Conservation (phyloP, 2,113 vertebrate species). For the Chloebia gouldiae region DNA sequence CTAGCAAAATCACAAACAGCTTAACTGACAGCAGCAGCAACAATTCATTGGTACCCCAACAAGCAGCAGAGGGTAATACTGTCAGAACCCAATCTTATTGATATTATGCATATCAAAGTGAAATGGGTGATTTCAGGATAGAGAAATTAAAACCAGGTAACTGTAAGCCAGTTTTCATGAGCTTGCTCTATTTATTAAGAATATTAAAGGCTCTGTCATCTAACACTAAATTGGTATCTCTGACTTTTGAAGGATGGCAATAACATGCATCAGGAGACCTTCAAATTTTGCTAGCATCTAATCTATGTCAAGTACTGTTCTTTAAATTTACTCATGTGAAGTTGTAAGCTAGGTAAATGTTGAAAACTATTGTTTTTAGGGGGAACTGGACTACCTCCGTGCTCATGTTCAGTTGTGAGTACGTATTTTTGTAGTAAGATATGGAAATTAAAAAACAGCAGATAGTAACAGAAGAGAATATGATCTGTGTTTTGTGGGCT, state of each 20-base stretch:
- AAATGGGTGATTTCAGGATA: background rate
- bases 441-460: background rate
- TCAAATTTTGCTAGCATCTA: background rate
- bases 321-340: background rate
- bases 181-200: background rate
- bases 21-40: background rate
- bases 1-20: background rate
- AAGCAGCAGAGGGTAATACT: background rate
- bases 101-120: background rate
- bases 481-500: background rate
- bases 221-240: background rate
- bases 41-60: background rate
- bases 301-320: background rate
- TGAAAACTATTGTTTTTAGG: background rate
- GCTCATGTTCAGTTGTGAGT: background rate
- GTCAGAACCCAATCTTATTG: background rate
- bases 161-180: background rate
- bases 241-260: background rate
- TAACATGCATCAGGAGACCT: background rate
- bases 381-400: background rate
- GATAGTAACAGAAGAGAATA: background rate
- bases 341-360: background rate
- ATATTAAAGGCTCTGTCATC: background rate
- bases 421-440: background rate
- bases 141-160: background rate